A percentile compares a stretch with the other conserved stretches of the same genome.
Evolutionary conservation across 2,888 invertebrate species (phyloP).

Genomic region (Microctonus aethiopoides): DNA sequence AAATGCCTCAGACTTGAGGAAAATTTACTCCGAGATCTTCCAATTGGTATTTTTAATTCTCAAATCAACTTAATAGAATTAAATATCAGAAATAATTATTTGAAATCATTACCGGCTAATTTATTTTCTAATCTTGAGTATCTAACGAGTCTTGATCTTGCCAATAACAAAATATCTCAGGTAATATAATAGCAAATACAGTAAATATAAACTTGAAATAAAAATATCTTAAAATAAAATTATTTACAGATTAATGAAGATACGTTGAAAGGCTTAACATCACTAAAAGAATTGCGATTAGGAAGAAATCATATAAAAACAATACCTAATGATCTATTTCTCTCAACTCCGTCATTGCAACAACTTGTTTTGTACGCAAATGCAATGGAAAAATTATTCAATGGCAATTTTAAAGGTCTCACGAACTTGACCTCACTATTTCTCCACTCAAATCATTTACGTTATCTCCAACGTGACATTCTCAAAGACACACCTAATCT

Average conservation of each 20-base stretch:
- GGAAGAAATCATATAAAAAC: constrained; percentile 75
- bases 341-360: constrained; percentile 71
- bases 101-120: constrained; percentile 72
- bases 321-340: constrained; percentile 73
- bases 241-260: constrained; percentile 52
- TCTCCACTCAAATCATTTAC: constrained; percentile 78
- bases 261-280: constrained; percentile 51
- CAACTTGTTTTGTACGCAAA: constrained; percentile 78
- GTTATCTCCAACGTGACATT: constrained; percentile 73
- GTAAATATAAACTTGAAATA: not conserved
- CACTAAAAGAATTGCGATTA: constrained; percentile 75
- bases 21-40: constrained; percentile 73
- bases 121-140: constrained; percentile 71
- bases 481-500: constrained; percentile 76
- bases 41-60: constrained; percentile 71
- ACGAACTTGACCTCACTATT: constrained; percentile 75
- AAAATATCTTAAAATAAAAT: not conserved
- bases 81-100: constrained; percentile 77
- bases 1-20: constrained; percentile 76
- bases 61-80: constrained; percentile 74
- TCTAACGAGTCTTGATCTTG: constrained; percentile 75
- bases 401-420: constrained; percentile 74
- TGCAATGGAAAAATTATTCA: constrained; percentile 73
- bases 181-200: constrained; percentile 44
- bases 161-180: constrained; percentile 75